Conservation (phyloP, 2,888 invertebrate species). For the Cepaea hortensis region DNA sequence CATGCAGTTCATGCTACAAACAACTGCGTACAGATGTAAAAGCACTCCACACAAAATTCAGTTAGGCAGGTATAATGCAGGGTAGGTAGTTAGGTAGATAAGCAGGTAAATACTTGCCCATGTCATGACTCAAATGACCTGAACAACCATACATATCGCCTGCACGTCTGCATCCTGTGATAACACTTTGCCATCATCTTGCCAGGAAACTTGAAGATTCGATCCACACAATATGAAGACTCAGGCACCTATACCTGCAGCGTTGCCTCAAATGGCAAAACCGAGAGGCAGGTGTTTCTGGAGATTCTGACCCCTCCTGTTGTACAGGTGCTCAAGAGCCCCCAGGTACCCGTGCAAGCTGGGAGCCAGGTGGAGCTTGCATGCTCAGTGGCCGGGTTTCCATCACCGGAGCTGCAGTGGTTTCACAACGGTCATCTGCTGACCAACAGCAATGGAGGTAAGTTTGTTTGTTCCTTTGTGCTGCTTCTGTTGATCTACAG, state of each 20-base stretch:
- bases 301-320: conserved; percentile 40
- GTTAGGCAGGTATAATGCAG: no score
- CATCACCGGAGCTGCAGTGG: conserved; percentile 43
- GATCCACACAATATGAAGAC: conserved; percentile 12
- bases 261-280: not conserved
- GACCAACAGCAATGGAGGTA: conserved; percentile 5
- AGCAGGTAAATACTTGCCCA: no score
- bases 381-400: conserved; percentile 36
- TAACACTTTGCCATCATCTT: not conserved
- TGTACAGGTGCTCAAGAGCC: not conserved
- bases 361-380: conserved; percentile 36
- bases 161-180: no score
- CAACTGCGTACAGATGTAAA: no score
- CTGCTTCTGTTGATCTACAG: no score
- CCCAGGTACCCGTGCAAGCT: not conserved
- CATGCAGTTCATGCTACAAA: no score
- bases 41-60: no score
- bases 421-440: conserved; percentile 45
- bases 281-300: conserved; percentile 31
- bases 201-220: conserved; percentile 42
- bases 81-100: no score
- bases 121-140: no score
- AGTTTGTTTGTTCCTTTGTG: not conserved
- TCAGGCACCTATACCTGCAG: conserved; percentile 47
- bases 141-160: no score